These are phyloP conservation scores for Apocrypta bakeri DNA, from an alignment of 1,140 invertebrate species.

Conservation along the genomic window DNA sequence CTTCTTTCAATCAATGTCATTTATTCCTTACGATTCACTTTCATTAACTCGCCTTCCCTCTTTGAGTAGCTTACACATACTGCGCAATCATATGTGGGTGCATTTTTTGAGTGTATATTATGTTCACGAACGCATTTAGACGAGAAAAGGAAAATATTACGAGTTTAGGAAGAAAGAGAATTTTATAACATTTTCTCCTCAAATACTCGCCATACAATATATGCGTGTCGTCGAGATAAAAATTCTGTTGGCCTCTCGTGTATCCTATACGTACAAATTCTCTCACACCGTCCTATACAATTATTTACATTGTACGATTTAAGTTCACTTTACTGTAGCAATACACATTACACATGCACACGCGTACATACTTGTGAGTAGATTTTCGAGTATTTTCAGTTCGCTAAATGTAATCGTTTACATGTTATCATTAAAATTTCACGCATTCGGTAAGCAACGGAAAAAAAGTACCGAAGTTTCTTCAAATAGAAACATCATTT, in stretches of 20 bases:
- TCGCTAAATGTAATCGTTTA: neutral
- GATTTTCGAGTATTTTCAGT: neutral
- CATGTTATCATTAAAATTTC: no score
- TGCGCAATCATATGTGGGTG: neutral
- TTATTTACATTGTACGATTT: slow-evolving; percentile 68
- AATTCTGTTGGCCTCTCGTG: slow-evolving; percentile 11
- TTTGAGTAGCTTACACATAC: neutral
- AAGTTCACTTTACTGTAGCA: slow-evolving; percentile 3
- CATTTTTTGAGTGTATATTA: no score
- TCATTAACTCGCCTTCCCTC: no score
- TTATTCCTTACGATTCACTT: no score
- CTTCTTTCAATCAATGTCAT: no score
- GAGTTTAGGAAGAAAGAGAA: no score
- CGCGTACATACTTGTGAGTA: neutral
- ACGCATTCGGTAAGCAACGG: no score
- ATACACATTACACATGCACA: neutral
- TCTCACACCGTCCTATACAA: slow-evolving; percentile 65
- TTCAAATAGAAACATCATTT: no score
- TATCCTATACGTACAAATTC: slow-evolving; percentile 57
- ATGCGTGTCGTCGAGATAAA: slow-evolving; percentile 16
- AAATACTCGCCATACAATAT: neutral
- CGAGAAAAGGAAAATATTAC: neutral
- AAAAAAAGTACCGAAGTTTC: no score
- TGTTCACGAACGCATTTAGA: neutral
- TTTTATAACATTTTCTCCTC: no score